Conservation (phyloP, 2,797 vertebrate species). For the Euthynnus affinis region DNA sequence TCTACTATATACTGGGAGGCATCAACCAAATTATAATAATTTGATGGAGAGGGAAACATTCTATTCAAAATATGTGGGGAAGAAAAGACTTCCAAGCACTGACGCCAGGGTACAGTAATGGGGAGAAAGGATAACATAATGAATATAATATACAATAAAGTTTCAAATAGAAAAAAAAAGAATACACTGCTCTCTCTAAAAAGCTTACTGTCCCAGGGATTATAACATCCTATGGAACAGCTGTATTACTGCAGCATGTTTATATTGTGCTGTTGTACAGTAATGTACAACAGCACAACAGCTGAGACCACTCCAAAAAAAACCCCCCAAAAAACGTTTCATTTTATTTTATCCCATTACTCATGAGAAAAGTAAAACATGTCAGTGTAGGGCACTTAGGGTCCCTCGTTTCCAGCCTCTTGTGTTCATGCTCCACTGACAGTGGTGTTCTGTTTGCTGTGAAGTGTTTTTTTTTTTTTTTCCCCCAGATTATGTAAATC, state of each 20-base stretch:
- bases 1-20: neutral
- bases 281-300: too few relatives aligned
- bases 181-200: neutral
- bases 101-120: neutral
- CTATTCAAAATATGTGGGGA: neutral
- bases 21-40: neutral
- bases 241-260: neutral
- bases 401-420: slow-evolving; percentile 33
- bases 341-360: slow-evolving; percentile 19
- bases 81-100: neutral
- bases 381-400: slow-evolving; percentile 18
- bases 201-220: neutral
- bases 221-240: neutral
- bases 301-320: slow-evolving; percentile 11
- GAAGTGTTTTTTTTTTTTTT: slow-evolving; percentile 47
- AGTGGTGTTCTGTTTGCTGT: slow-evolving; percentile 38
- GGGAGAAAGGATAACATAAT: neutral
- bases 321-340: too few relatives aligned
- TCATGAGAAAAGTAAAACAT: slow-evolving; percentile 25
- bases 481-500: slow-evolving; percentile 62
- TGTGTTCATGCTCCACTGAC: slow-evolving; percentile 39
- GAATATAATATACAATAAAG: neutral
- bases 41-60: neutral
- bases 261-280: too few relatives aligned
- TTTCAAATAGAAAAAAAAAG: neutral